phyloP scores from a whole-genome alignment of 2,797 vertebrate genomes.

The Hapalemur alaotrensis region DNA sequence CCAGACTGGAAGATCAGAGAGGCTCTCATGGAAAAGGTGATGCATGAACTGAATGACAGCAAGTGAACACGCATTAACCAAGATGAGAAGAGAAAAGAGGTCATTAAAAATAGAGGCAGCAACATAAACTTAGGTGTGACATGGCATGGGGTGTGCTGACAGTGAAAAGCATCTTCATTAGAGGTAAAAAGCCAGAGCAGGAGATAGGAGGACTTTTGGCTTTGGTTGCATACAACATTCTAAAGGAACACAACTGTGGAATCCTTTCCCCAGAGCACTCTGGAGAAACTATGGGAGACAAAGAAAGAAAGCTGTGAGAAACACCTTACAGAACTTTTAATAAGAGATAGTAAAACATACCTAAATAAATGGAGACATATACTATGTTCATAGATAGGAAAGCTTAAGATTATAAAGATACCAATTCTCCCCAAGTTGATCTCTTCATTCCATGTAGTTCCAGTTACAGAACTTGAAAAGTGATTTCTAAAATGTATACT shows the following conservation, averaged over 20 bases:
- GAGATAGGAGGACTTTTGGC: neutral
- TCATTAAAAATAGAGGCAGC: neutral
- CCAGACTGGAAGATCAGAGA: neutral
- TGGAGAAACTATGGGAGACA: neutral
- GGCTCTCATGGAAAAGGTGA: neutral
- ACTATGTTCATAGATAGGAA: neutral
- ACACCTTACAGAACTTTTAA: neutral
- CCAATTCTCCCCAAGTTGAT: neutral
- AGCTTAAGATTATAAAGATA: neutral
- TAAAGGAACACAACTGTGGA: neutral
- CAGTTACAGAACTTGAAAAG: neutral
- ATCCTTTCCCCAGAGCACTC: neutral
- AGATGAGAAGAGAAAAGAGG: neutral
- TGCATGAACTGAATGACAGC: neutral
- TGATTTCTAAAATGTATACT: neutral
- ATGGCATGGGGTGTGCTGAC: accelerated
- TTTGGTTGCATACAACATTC: neutral
- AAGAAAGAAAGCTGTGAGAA: neutral
- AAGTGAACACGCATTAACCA: neutral
- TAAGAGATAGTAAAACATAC: neutral
- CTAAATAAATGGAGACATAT: neutral
- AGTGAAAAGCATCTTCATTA: neutral
- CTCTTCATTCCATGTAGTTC: neutral
- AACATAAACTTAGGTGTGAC: neutral
- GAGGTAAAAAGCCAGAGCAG: neutral